Percentiles rank a stretch among this genome's conserved stretches.
These are phyloP conservation scores for Latheticus oryzae DNA, from an alignment of 2,888 invertebrate species.

Conservation along the genomic window DNA sequence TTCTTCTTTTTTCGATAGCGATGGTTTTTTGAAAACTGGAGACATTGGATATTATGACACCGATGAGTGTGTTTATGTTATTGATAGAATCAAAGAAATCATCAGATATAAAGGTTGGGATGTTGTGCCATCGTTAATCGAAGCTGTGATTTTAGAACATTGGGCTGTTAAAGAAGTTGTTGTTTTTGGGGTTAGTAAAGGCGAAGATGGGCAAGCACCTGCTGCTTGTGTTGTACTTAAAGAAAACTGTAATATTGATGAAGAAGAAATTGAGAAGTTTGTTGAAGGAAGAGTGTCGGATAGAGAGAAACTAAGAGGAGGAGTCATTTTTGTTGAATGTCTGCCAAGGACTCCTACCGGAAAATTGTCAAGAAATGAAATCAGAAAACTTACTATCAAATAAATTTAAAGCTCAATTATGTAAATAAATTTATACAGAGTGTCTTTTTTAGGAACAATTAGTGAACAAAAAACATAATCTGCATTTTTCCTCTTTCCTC, in stretches of 20 bases:
- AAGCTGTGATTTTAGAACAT: slow-evolving; percentile 51
- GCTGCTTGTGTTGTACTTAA: slow-evolving; percentile 43
- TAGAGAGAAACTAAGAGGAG: slow-evolving; percentile 42
- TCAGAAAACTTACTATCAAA: slow-evolving; percentile 1
- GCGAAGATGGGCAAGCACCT: slow-evolving; percentile 50
- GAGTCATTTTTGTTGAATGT: slow-evolving; percentile 36
- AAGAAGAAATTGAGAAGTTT: slow-evolving; percentile 34
- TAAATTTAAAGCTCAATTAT: too few species aligned
- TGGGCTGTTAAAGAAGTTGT: slow-evolving; percentile 53
- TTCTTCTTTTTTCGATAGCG: slow-evolving; percentile 46
- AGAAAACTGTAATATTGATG: slow-evolving; percentile 7
- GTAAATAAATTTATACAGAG: too few species aligned
- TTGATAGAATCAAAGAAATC: slow-evolving; percentile 54
- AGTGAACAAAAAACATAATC: too few species aligned
- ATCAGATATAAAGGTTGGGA: slow-evolving; percentile 55
- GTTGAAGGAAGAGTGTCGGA: slow-evolving; percentile 35
- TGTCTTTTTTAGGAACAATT: too few species aligned
- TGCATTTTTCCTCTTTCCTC: too few species aligned
- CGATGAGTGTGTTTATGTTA: slow-evolving; percentile 53
- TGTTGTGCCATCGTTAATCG: slow-evolving; percentile 56
- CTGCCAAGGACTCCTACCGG: slow-evolving; percentile 40
- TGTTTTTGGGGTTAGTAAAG: slow-evolving; percentile 52
- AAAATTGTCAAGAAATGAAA: slow-evolving; percentile 17
- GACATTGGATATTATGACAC: slow-evolving; percentile 57
- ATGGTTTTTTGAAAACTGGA: slow-evolving; percentile 54